Evolutionary conservation across 2,888 invertebrate species (phyloP).

Genomic region (Drosophila anceps): DNA sequence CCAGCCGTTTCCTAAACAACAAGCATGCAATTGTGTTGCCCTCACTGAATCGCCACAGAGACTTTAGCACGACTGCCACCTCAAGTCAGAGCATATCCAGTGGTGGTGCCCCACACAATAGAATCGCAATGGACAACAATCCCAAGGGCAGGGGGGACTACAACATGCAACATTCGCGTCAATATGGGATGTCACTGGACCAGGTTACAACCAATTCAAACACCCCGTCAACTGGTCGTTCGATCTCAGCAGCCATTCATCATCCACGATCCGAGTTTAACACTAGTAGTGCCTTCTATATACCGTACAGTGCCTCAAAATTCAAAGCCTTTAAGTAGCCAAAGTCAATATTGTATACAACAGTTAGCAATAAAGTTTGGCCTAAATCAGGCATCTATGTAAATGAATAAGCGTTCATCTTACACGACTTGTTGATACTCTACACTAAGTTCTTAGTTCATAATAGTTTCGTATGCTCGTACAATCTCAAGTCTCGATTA

Average conservation of each 20-base stretch:
- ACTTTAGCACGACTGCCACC: slow-evolving; percentile 56
- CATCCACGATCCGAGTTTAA: slow-evolving; percentile 73
- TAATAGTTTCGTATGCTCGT: no score
- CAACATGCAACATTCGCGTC: slow-evolving; percentile 28
- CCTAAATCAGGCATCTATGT: slow-evolving; percentile 9
- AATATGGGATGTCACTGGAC: slow-evolving; percentile 38
- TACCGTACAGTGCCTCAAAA: slow-evolving; percentile 85
- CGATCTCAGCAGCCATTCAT: slow-evolving; percentile 84
- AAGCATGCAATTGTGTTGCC: slow-evolving; percentile 82
- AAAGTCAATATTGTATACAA: slow-evolving; percentile 52
- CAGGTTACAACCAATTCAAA: slow-evolving; percentile 62
- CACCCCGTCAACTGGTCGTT: slow-evolving; percentile 80
- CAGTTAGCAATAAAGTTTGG: slow-evolving; percentile 48
- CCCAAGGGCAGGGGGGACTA: neutral
- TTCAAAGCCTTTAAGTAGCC: slow-evolving; percentile 83
- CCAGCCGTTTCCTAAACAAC: slow-evolving; percentile 78
- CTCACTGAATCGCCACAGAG: slow-evolving; percentile 72
- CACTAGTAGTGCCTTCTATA: slow-evolving; percentile 78
- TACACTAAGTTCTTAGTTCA: neutral
- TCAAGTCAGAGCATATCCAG: slow-evolving; percentile 64
- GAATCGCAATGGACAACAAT: slow-evolving; percentile 23
- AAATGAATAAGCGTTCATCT: neutral
- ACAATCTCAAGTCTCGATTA: neutral
- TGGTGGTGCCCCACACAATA: slow-evolving; percentile 46
- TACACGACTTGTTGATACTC: neutral